Evolutionary conservation across 2,888 invertebrate species (phyloP).

Genomic region (Meloe dianella): DNA sequence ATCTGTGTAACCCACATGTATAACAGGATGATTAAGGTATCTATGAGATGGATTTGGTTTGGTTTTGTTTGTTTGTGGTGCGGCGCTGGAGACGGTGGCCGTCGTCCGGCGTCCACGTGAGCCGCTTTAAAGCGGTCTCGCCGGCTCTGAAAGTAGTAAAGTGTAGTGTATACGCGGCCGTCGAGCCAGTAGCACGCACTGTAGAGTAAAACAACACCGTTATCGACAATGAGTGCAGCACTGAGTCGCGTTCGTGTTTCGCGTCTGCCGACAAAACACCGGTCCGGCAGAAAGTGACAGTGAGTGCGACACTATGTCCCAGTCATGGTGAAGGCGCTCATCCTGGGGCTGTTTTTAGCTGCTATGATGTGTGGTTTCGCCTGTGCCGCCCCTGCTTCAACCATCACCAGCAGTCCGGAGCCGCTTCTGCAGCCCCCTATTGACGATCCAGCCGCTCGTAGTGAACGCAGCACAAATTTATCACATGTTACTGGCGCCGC

Average conservation of each 20-base stretch:
- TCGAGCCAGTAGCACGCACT: constrained; percentile 59
- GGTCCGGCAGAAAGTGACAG: constrained; percentile 50
- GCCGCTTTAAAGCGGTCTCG: constrained; percentile 23
- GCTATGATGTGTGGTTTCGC: constrained; percentile 58
- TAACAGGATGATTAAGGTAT: neutral
- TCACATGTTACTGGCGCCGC: constrained; percentile 81
- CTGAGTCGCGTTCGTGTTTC: constrained; percentile 46
- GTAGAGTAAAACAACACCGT: constrained; percentile 50
- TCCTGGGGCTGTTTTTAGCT: constrained; percentile 58
- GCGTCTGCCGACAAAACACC: constrained; percentile 39
- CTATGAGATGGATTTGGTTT: constrained; percentile 3
- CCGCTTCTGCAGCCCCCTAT: constrained; percentile 31
- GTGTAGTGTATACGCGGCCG: constrained; percentile 60
- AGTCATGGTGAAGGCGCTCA: constrained; percentile 61
- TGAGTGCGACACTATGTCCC: constrained; percentile 59
- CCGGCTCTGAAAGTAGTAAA: constrained; percentile 30
- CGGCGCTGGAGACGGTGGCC: constrained; percentile 54
- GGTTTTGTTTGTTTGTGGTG: constrained; percentile 17
- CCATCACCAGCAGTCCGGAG: constrained; percentile 25
- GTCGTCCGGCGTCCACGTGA: constrained; percentile 43
- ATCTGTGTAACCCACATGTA: neutral
- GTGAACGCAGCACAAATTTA: constrained; percentile 79
- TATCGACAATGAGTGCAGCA: constrained; percentile 49
- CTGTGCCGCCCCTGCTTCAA: constrained; percentile 52
- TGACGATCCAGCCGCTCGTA: constrained; percentile 59